These are phyloP conservation scores for Hormaphis cornu DNA, from an alignment of 1,140 invertebrate genomes.

Conservation along the genomic window DNA sequence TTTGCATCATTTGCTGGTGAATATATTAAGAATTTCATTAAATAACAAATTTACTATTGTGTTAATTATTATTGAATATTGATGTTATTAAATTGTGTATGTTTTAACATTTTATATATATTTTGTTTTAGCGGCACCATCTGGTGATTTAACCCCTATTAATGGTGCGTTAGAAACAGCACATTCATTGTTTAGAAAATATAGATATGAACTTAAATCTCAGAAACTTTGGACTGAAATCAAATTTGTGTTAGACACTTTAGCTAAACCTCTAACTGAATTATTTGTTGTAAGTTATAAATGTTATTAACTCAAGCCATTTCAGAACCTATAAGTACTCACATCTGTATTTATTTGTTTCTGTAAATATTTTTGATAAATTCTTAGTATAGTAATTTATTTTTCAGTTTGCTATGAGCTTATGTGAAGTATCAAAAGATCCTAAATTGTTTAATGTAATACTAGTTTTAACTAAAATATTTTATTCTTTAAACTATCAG, in stretches of 20 bases:
- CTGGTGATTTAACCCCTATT: constrained; percentile 84
- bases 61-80: too few relatives aligned
- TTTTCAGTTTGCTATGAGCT: constrained; percentile 69
- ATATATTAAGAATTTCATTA: background rate
- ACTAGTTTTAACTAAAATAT: constrained; percentile 86
- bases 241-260: constrained; percentile 87
- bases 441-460: constrained; percentile 82
- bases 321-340: constrained; percentile 7
- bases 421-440: constrained; percentile 64
- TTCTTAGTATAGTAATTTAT: constrained; percentile 6
- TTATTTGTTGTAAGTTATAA: constrained; percentile 63
- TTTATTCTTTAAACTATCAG: constrained; percentile 92
- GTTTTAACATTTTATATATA: background rate
- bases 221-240: constrained; percentile 92
- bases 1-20: constrained; percentile 53
- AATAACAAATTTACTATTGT: background rate
- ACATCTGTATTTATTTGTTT: background rate
- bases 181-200: constrained; percentile 92
- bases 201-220: constrained; percentile 92
- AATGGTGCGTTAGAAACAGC: constrained; percentile 90
- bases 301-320: too few relatives aligned
- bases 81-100: background rate
- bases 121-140: background rate
- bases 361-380: background rate
- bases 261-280: constrained; percentile 87